Evolutionary conservation across 53 echinoderm and acorn worm species (phyloP).

Genomic region (Henricia sp.): DNA sequence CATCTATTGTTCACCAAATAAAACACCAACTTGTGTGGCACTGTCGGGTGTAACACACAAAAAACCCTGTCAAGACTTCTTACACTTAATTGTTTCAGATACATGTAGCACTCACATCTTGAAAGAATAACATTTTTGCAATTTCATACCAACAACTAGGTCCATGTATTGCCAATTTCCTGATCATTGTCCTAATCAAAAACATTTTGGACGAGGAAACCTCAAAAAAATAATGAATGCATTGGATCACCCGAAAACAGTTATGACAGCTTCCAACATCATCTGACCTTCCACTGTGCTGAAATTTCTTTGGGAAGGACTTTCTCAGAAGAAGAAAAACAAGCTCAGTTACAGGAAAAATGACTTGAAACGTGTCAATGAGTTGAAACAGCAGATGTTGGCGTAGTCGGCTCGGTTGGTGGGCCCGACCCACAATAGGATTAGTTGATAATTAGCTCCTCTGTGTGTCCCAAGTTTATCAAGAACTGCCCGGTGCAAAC

Average conservation of each 20-base stretch:
- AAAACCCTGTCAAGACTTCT: too few relatives aligned
- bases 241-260: constrained; percentile 28
- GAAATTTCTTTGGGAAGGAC: constrained; percentile 37
- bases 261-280: constrained; percentile 25
- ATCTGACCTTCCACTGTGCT: constrained; percentile 9
- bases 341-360: constrained; percentile 4
- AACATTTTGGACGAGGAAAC: background rate
- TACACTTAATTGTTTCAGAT: too few relatives aligned
- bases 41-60: too few relatives aligned
- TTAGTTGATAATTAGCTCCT: constrained; percentile 22
- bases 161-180: constrained; percentile 5
- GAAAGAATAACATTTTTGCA: background rate
- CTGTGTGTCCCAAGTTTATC: constrained; percentile 8
- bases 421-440: constrained; percentile 7
- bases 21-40: too few relatives aligned
- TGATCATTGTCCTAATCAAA: background rate
- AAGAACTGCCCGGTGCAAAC: constrained; percentile 3
- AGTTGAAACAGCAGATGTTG: constrained; percentile 45
- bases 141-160: background rate
- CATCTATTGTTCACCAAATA: too few relatives aligned
- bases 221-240: constrained; percentile 18
- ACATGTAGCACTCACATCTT: background rate
- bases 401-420: background rate
- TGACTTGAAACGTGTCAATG: constrained; percentile 39
- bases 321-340: constrained; percentile 1